phyloP scores from a whole-genome alignment of 2,113 vertebrate genomes.

The Lycaon pictus region DNA sequence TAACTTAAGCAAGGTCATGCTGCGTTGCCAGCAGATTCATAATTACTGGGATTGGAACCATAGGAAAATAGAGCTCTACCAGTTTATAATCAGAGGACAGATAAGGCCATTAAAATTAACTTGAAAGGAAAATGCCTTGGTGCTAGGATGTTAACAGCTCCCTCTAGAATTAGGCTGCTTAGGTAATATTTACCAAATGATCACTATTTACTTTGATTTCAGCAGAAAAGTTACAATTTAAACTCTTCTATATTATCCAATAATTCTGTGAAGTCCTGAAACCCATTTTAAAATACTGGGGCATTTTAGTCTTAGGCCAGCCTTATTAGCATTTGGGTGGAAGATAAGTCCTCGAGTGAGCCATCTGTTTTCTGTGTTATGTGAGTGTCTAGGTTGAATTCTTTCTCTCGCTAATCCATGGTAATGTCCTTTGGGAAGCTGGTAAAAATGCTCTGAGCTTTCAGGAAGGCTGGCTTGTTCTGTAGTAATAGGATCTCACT shows the following conservation, averaged over 20 bases:
- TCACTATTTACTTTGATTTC: slow-evolving; percentile 54
- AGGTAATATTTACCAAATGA: slow-evolving; percentile 62
- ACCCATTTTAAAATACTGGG: slow-evolving; percentile 5
- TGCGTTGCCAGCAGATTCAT: slow-evolving; percentile 75
- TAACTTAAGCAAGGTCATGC: slow-evolving; percentile 75
- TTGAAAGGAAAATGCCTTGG: slow-evolving; percentile 28
- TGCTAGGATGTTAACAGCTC: slow-evolving; percentile 49
- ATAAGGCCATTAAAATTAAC: slow-evolving; percentile 67
- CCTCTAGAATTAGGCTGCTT: slow-evolving; percentile 61
- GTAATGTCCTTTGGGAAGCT: slow-evolving; percentile 63
- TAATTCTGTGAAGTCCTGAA: slow-evolving; percentile 48
- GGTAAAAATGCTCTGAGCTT: background rate
- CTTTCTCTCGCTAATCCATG: slow-evolving; percentile 58
- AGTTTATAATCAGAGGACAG: slow-evolving; percentile 69
- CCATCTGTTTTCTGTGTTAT: slow-evolving; percentile 74
- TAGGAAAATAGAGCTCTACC: slow-evolving; percentile 66
- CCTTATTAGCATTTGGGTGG: slow-evolving; percentile 72
- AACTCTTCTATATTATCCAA: background rate
- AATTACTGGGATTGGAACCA: slow-evolving; percentile 68
- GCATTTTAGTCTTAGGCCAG: slow-evolving; percentile 44
- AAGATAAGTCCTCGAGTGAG: slow-evolving; percentile 54
- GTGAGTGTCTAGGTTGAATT: slow-evolving; percentile 63
- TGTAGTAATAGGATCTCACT: background rate
- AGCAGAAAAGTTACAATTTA: slow-evolving; percentile 65
- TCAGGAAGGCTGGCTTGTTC: background rate